These are phyloP conservation scores for Lithosia quadra DNA, from an alignment of 2,888 invertebrate genomes.

Conservation along the genomic window DNA sequence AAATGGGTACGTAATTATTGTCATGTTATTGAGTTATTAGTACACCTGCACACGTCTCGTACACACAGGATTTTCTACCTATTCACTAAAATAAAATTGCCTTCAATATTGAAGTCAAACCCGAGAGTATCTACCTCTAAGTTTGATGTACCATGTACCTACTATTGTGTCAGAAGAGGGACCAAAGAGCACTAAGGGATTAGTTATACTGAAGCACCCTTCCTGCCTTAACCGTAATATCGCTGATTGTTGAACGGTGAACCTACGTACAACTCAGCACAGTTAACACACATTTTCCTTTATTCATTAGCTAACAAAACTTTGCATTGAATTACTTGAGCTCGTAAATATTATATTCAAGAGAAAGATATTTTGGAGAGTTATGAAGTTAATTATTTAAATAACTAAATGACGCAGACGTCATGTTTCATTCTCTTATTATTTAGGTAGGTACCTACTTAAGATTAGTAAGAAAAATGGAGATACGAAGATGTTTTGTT, in stretches of 20 bases:
- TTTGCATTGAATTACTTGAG: neutral
- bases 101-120: too few species aligned
- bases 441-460: neutral
- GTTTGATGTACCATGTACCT: too few species aligned
- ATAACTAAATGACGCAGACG: slow-evolving; percentile 1
- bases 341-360: slow-evolving; percentile 10
- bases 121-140: neutral
- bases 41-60: too few species aligned
- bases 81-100: too few species aligned
- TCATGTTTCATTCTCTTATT: neutral
- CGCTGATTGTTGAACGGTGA: neutral
- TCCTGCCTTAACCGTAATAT: too few species aligned
- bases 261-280: neutral
- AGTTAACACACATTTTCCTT: neutral
- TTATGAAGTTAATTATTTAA: slow-evolving; percentile 26
- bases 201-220: too few species aligned
- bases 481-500: neutral
- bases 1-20: neutral
- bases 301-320: slow-evolving; percentile 5
- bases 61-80: too few species aligned
- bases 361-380: slow-evolving; percentile 13
- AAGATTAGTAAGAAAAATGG: slow-evolving; percentile 9
- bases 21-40: neutral
- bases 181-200: too few species aligned
- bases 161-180: too few species aligned